These are phyloP conservation scores for Hemaris fuciformis DNA, from an alignment of 2,888 invertebrate species.

Conservation along the genomic window DNA sequence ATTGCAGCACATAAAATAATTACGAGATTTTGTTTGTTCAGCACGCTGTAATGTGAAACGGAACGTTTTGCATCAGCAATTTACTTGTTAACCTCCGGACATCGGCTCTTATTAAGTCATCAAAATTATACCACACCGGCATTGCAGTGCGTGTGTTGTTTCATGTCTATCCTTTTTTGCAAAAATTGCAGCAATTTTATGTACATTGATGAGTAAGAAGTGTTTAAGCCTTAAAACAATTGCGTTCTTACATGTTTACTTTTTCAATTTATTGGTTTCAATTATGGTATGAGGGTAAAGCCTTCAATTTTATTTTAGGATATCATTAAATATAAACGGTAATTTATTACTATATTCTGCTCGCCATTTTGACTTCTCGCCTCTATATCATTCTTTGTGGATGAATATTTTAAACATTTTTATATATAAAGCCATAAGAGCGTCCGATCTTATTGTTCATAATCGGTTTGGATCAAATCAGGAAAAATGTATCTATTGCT, in stretches of 20 bases:
- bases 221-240: constrained; percentile 1
- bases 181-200: constrained; percentile 24
- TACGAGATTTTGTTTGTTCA: constrained; percentile 52
- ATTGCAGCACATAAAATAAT: constrained; percentile 56
- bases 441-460: no score
- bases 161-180: constrained; percentile 15
- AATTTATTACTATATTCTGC: no score
- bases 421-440: no score
- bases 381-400: no score
- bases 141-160: constrained; percentile 32
- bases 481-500: no score
- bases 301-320: no score
- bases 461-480: no score
- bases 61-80: constrained; percentile 49
- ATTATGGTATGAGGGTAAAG: no score
- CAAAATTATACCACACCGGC: constrained; percentile 52
- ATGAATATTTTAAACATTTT: no score
- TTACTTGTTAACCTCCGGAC: constrained; percentile 56
- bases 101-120: constrained; percentile 63
- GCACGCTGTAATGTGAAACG: constrained; percentile 31
- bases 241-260: not conserved
- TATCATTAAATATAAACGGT: no score
- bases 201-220: constrained; percentile 3
- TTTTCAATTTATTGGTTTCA: constrained; percentile 3
- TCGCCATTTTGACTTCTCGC: no score